These are phyloP conservation scores for Pissodes strobi DNA, from an alignment of 1,140 invertebrate genomes.

Conservation along the genomic window DNA sequence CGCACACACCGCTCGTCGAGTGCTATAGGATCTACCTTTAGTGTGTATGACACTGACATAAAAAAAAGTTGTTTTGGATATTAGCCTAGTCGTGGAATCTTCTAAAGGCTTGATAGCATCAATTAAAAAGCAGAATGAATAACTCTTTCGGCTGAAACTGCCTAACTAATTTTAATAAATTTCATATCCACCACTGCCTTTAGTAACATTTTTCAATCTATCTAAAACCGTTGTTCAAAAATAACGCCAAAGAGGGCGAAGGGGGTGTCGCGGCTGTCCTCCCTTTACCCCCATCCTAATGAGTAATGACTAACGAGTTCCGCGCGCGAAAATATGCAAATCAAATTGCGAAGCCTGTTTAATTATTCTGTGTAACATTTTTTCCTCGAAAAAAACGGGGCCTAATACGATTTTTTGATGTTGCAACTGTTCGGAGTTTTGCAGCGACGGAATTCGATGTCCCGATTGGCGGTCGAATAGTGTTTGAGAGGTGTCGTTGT, in stretches of 20 bases:
- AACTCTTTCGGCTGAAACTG: too few relatives aligned
- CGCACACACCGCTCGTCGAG: too few relatives aligned
- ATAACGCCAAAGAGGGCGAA: constrained; percentile 9
- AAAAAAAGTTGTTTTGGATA: too few relatives aligned
- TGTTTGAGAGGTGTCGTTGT: too few relatives aligned
- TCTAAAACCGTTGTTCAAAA: constrained; percentile 1
- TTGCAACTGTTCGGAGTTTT: constrained; percentile 24
- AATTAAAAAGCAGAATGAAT: too few relatives aligned
- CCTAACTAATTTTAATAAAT: too few relatives aligned
- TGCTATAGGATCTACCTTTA: too few relatives aligned
- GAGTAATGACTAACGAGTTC: constrained; percentile 57
- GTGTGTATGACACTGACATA: too few relatives aligned
- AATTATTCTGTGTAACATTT: constrained; percentile 51
- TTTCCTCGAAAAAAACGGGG: constrained; percentile 42
- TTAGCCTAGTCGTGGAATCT: too few relatives aligned
- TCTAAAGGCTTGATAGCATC: too few relatives aligned
- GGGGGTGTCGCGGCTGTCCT: constrained; percentile 35
- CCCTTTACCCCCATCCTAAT: constrained; percentile 52
- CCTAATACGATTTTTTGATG: constrained; percentile 45
- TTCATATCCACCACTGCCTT: not conserved
- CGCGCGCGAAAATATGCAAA: constrained; percentile 56
- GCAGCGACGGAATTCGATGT: not conserved
- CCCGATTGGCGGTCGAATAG: not conserved
- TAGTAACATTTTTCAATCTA: not conserved
- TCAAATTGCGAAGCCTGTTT: constrained; percentile 55